A percentile compares a stretch with the other conserved stretches of the same genome.
Evolutionary conservation across 2,888 invertebrate species (phyloP).

Genomic region (Hirtodrosophila trivittata): DNA sequence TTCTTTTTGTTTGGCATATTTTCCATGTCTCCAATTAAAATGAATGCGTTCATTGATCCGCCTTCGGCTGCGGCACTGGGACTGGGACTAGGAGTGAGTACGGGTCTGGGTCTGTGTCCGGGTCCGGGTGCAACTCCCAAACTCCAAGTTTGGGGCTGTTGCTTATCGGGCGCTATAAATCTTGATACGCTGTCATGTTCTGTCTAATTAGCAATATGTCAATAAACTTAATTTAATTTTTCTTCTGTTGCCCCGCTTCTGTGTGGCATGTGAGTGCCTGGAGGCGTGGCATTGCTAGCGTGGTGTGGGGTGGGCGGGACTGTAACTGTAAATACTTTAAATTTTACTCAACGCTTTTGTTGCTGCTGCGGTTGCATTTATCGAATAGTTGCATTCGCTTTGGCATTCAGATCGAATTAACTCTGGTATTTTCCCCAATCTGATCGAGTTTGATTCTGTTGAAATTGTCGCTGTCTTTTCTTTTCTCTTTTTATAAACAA

Average conservation of each 20-base stretch:
- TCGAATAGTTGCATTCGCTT: conserved; percentile 38
- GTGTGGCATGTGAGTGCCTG: conserved; percentile 39
- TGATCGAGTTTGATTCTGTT: too few species aligned
- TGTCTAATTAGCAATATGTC: conserved; percentile 83
- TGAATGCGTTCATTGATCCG: conserved; percentile 79
- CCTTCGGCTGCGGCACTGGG: conserved; percentile 23
- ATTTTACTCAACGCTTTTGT: conserved; percentile 22
- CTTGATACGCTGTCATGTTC: conserved; percentile 83
- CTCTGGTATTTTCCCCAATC: conserved; percentile 25
- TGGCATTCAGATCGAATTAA: conserved; percentile 30
- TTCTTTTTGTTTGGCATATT: conserved; percentile 73
- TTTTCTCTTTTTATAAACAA: too few species aligned
- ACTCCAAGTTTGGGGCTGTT: conserved; percentile 33
- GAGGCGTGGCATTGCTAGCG: conserved; percentile 19
- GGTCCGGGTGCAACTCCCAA: conserved; percentile 9
- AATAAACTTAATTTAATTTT: conserved; percentile 82
- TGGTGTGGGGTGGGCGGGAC: conserved; percentile 5
- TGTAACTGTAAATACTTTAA: conserved; percentile 35
- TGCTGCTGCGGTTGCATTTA: conserved; percentile 37
- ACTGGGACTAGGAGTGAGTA: not conserved
- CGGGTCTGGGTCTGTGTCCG: conserved; percentile 5
- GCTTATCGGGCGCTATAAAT: conserved; percentile 80
- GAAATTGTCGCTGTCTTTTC: too few species aligned
- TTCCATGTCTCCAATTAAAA: conserved; percentile 80
- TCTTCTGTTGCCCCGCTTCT: too few species aligned